Evolutionary conservation across 1,140 invertebrate genomes (phyloP).

Genomic region (Drosophila miranda): DNA sequence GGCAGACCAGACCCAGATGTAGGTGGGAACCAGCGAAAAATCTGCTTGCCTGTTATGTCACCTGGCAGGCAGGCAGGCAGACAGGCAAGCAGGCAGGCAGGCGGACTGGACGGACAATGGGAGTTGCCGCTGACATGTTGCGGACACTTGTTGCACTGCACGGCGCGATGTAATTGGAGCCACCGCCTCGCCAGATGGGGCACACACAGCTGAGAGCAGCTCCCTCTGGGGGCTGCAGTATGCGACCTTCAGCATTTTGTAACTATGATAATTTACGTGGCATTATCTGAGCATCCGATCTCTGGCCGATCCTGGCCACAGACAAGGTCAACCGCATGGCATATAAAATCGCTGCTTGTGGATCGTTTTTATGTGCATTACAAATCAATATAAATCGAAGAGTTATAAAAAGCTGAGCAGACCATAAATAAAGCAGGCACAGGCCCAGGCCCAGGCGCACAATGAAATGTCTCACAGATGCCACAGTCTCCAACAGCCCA

Average conservation of each 20-base stretch:
- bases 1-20: conserved; percentile 23
- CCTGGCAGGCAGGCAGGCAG: conserved; percentile 2
- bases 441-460: conserved; percentile 37
- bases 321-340: conserved; percentile 64
- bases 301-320: conserved; percentile 48
- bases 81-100: too few relatives aligned
- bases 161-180: conserved; percentile 4
- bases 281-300: conserved; percentile 14
- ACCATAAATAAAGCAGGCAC: conserved; percentile 65
- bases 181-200: conserved; percentile 15
- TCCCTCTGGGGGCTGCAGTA: neutral
- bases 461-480: conserved; percentile 73
- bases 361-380: conserved; percentile 59
- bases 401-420: conserved; percentile 75
- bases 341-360: conserved; percentile 40
- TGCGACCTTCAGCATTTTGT: conserved; percentile 64
- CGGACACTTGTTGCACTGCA: conserved; percentile 7
- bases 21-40: conserved; percentile 18
- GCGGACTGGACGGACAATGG: too few relatives aligned
- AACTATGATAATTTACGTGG: conserved; percentile 53
- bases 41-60: conserved; percentile 27
- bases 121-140: conserved; percentile 9
- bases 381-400: conserved; percentile 80
- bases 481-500: conserved; percentile 36
- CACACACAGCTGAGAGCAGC: too few relatives aligned